Base-by-base conservation (phyloP, 2,888 invertebrate genomes). In the Noctuana brunneofusca region DNA sequence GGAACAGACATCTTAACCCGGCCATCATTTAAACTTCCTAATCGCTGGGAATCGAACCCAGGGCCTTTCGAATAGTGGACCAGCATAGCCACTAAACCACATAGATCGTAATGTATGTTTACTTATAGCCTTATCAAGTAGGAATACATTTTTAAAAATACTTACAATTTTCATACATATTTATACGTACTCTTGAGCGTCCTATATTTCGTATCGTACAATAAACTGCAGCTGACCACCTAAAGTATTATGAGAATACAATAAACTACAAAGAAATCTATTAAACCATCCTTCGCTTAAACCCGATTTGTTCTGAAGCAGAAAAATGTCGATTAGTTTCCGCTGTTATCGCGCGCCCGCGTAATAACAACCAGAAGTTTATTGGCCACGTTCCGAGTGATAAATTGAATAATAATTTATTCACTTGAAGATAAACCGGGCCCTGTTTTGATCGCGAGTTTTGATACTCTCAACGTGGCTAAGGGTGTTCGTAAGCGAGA, bases 351-450 rank as follows among this genome's bases (percentile, higher is more conserved):
- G 73, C 85, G 73, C 70, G 67, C 70, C 69, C 75, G 83, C 83
- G 88, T 86, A 86, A 88, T 87, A 87, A 87, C 83, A 75, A 77
- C 80, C 86, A 84, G 87, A 80, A 89, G 89, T 89, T 87, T 88
- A 89, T 88, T 86, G 81, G 83, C 76, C 75, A 72, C 80, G 81
- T 73, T 75, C 69, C 66, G 71, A 74, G 77, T 88, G 87, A 90
- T 90, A 89, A 87, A 90, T 89, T 87, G 88, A 87, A 86, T 87
- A 87, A 87, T 87, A 89, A 90, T 90, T 89, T 89, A 89, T 89
- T 86, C 76, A 70, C 73, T 73, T 69, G 75, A 68, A 84, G 88
- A 89, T 89, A 89, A 86, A 81, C 69, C 62, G 69, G 59, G 66
- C 66, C 24, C 65, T 64, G 74, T 71, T 71, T 70, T 71, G 87